Evolutionary conservation across 1,140 invertebrate species (phyloP), one percentile per base, ranked within the genome.

Genomic region (Drosophila orena): DNA sequence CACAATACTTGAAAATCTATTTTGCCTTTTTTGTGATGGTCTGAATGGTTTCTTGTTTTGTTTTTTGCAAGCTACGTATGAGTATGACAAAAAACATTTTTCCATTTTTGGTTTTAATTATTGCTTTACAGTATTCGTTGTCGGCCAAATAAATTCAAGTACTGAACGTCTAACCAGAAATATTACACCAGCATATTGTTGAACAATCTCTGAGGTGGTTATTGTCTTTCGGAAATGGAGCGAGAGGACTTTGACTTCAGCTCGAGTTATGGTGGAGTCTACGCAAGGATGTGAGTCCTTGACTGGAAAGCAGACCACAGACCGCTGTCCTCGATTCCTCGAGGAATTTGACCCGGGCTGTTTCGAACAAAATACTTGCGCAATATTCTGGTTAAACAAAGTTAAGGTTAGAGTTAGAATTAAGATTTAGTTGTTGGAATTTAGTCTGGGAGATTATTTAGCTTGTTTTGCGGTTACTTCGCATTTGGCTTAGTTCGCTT

Each of bases 171-270:
- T 91, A 91, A 91, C 90, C 90, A 91, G 90, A 85, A 75, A 91
- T 91, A 91, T 91, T 91, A 91, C 91, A 92, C 91, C 91, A 92
- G 91, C 91, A 79, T 91, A 92, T 92, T 92, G 91, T 92, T 92
- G 91, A 77, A 86, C 85, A 91, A 90, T 65, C 56, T 78, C 73
- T 64, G 54, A 81, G 83, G 77, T 78, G 81, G 83, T 85, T 79
- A 88, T 90, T 86, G 79, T 91, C 79, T 88, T 77, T 71, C 74
- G 70, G 70, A 89, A 77, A 80, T 79, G 61, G 64, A 70, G 72
- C 77, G 58, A 66, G 37, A 43, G 47, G 61, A 66, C 61, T 30
- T 68, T 12, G 20, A 56, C 54, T 56, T 17, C 14, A 5, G 12
- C 47, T 15, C 37, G n/a, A 50, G 17, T 43, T 44, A 27, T 17